Conservation (phyloP, 2,888 invertebrate species). For the Troides aeacus region DNA sequence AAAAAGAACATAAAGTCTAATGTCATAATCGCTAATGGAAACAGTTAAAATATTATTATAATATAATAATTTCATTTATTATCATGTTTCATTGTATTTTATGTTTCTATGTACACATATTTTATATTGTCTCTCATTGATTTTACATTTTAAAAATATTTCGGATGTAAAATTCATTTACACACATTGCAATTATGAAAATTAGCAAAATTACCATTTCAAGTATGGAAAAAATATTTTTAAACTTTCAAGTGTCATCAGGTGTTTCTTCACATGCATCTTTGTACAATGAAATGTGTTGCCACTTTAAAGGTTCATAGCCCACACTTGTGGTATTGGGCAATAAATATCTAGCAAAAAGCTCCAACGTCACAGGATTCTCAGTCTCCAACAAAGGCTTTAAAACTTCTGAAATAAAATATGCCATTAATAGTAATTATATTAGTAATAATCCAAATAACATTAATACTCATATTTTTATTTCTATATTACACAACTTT, state of each 20-base stretch:
- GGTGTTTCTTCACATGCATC: not conserved
- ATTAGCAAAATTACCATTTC: no score
- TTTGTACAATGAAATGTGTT: slow-evolving; percentile 82
- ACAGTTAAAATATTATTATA: slow-evolving; percentile 53
- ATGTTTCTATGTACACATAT: no score
- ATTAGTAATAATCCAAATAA: not conserved
- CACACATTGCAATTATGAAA: no score
- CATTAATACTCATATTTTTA: no score
- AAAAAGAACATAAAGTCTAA: slow-evolving; percentile 57
- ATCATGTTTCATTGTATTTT: slow-evolving; percentile 33
- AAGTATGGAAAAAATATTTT: no score
- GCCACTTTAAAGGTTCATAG: slow-evolving; percentile 91
- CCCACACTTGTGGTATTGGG: slow-evolving; percentile 93
- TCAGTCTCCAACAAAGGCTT: slow-evolving; percentile 73
- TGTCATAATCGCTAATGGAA: slow-evolving; percentile 65
- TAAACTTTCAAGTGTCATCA: no score
- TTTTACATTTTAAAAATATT: no score
- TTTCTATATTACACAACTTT: no score
- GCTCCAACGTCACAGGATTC: slow-evolving; percentile 86
- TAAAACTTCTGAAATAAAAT: slow-evolving; percentile 81
- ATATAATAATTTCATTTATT: slow-evolving; percentile 35
- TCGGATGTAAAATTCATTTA: no score
- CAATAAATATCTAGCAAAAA: slow-evolving; percentile 94
- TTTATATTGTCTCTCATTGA: no score
- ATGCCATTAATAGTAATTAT: not conserved